phyloP scores from a whole-genome alignment of 37 sponge, comb jelly and placozoan species.

The Ianthella basta region DNA sequence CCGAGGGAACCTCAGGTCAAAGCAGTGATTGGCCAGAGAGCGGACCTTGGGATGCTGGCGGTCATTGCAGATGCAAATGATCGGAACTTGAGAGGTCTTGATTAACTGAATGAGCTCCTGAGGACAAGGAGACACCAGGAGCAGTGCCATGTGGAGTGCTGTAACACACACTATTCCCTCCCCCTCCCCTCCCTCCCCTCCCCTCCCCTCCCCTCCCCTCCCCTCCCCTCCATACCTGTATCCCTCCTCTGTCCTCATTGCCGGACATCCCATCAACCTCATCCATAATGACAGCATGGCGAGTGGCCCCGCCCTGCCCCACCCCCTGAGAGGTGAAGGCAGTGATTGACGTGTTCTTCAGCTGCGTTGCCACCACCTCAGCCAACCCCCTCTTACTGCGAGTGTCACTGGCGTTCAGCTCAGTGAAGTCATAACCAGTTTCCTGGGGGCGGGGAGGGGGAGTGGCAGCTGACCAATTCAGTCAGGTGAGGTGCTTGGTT shows the following conservation, averaged over 20 bases:
- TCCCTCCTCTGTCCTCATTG: constrained; percentile 95
- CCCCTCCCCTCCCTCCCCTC: not conserved
- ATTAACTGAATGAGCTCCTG: constrained; percentile 91
- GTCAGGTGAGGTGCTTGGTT: not conserved
- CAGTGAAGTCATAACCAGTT: constrained; percentile 72
- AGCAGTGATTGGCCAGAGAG: constrained; percentile 92
- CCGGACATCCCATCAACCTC: constrained; percentile 99
- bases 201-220: not conserved
- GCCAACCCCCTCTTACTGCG: constrained; percentile 83
- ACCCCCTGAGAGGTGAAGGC: constrained; percentile 25
- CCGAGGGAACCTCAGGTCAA: constrained; percentile 81
- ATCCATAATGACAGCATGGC: constrained; percentile 94
- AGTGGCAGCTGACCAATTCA: not conserved
- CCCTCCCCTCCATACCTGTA: constrained; percentile 57
- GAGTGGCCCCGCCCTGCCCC: constrained; percentile 34
- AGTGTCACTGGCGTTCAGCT: constrained; percentile 95
- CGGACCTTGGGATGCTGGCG: constrained; percentile 87
- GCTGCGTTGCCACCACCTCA: constrained; percentile 58
- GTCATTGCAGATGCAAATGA: constrained; percentile 99
- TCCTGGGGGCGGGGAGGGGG: constrained; percentile 56
- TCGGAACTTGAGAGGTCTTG: constrained; percentile 86
- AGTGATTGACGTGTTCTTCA: constrained; percentile 71
- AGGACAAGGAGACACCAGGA: not conserved
- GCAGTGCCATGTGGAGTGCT: not conserved
- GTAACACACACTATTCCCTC: not conserved